phyloP scores from a whole-genome alignment of 2,797 vertebrate species.

The Pangasius sanitwongsei region DNA sequence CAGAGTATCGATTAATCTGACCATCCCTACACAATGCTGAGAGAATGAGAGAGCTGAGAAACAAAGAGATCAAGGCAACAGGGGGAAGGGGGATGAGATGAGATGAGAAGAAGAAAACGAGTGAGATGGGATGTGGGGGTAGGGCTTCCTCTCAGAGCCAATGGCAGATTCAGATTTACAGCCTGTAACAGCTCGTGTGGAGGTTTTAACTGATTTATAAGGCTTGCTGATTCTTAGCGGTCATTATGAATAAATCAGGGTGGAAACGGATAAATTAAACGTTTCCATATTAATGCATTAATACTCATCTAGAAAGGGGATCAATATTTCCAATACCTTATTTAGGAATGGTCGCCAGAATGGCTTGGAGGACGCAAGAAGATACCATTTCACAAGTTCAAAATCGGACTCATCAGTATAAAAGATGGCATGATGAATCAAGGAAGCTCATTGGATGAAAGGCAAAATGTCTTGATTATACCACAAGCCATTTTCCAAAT shows the following conservation, averaged over 20 bases:
- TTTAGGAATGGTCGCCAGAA: neutral
- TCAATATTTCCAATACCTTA: neutral
- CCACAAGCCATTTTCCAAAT: neutral
- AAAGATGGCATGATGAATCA: neutral
- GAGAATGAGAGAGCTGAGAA: constrained; percentile 24
- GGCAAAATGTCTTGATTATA: neutral
- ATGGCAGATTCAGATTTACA: constrained; percentile 29
- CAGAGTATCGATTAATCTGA: constrained; percentile 60
- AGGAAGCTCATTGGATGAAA: neutral
- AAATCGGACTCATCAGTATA: neutral
- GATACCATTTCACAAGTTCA: neutral
- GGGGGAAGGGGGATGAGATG: constrained; percentile 27
- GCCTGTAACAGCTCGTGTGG: neutral
- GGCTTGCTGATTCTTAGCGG: neutral
- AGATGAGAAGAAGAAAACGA: constrained; percentile 20
- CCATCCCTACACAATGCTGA: constrained; percentile 21
- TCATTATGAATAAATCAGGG: constrained; percentile 6
- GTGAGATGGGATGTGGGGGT: constrained; percentile 17
- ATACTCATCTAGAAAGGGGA: neutral
- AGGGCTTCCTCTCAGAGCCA: constrained; percentile 28
- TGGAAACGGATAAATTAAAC: neutral
- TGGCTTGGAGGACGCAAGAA: neutral
- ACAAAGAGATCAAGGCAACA: constrained; percentile 39
- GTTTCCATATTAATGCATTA: neutral
- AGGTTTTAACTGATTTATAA: neutral